Percentiles rank a stretch among this genome's conserved stretches.
Conservation (phyloP, 2,113 vertebrate species). For the Nothoprocta perdicaria region DNA sequence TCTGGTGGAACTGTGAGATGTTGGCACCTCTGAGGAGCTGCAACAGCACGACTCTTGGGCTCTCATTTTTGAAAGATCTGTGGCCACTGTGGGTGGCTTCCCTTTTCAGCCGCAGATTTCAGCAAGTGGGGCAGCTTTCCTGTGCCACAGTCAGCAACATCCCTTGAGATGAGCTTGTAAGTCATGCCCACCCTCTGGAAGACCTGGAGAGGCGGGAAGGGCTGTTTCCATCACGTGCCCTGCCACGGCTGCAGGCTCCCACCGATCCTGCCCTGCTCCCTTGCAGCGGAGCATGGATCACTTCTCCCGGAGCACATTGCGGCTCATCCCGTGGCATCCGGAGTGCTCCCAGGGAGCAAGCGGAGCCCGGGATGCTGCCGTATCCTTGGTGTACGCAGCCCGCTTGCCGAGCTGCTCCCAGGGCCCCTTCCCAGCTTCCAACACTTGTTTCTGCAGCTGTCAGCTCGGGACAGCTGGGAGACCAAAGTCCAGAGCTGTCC, state of each 20-base stretch:
- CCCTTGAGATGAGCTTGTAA: background rate
- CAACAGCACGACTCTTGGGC: background rate
- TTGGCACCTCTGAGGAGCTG: background rate
- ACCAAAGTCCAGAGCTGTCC: background rate
- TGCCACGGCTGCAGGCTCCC: background rate
- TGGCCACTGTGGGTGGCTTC: background rate
- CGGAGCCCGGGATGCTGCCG: background rate
- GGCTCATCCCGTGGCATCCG: background rate
- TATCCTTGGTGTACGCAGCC: background rate
- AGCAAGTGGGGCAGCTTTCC: background rate
- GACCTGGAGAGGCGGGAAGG: background rate
- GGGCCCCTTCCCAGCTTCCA: background rate
- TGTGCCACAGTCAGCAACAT: background rate
- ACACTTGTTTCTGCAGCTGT: accelerated
- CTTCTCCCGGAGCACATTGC: background rate
- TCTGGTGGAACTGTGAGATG: background rate
- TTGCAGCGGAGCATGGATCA: background rate
- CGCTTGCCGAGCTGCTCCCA: background rate
- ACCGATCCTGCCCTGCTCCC: background rate
- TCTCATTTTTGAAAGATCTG: background rate
- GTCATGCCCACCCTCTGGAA: background rate
- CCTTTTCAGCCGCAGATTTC: background rate
- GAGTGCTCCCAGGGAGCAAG: slow-evolving; percentile 19
- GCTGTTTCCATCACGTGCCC: too few relatives aligned
- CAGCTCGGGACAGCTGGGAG: background rate